Conservation (phyloP, 2,113 vertebrate species). For the Hydropotes inermis region DNA sequence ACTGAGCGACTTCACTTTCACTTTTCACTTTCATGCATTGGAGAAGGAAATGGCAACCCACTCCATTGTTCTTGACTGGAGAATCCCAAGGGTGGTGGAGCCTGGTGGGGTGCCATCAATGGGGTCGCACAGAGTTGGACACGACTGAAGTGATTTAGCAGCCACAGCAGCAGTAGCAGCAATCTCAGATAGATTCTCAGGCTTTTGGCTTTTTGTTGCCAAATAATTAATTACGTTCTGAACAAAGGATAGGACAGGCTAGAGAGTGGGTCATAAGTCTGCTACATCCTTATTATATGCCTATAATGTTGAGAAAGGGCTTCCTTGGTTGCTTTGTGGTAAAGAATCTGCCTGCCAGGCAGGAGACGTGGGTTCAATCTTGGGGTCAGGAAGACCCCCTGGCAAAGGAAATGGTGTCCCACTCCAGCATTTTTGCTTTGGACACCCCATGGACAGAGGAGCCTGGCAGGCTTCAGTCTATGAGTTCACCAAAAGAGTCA, state of each 20-base stretch:
- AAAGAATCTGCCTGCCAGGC: background rate
- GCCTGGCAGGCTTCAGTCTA: background rate
- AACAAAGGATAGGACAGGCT: background rate
- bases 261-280: background rate
- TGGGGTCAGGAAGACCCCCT: background rate
- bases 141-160: too few species aligned
- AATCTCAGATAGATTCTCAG: background rate
- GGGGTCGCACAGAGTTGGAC: too few species aligned
- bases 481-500: background rate
- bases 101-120: too few species aligned
- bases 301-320: background rate
- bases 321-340: background rate
- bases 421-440: background rate
- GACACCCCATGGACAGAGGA: background rate
- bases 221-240: background rate
- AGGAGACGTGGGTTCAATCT: background rate
- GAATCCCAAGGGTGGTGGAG: too few species aligned
- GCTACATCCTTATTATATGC: background rate
- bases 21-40: too few species aligned
- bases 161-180: too few species aligned
- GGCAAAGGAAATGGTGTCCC: background rate
- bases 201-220: background rate
- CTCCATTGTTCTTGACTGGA: too few species aligned
- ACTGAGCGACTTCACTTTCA: too few species aligned
- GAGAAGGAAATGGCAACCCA: too few species aligned